Base-by-base conservation (phyloP, 2,113 vertebrate species). In the Corydoras sp. region DNA sequence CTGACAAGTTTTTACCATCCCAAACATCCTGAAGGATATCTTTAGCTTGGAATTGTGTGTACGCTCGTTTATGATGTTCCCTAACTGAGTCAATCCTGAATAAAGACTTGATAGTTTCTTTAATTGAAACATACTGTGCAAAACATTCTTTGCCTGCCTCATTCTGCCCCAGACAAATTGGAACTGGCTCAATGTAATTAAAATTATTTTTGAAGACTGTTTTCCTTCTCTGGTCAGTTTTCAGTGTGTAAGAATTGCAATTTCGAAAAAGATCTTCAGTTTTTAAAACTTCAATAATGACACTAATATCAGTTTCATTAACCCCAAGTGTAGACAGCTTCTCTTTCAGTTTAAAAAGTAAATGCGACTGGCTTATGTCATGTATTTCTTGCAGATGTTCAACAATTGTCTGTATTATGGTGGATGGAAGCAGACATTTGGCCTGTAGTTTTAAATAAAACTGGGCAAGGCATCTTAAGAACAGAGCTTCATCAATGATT, bases 381-480 rank as follows among this genome's bases (percentile, higher is more conserved):
- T 68, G 65, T 58, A 68, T 58, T 68, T 58, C 65, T 43, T 68
- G 31, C 31, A 50, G 43, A 68, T 58, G 31, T 58, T 58, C 54
- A 58, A 68, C 31, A 68, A 58, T 58, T 58, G 63, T 58, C 58
- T 68, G 54, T 43, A 62, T 62, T 14, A 43, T 14, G n/a, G 32
- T 43, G 32, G 32, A 43, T 62, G 60, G 11, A 62, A 62, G 60
- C 32, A 62, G 2, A 35, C 13, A 43, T 43, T 62, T 62, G 31
- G 60, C 49, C 18, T 54, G 63, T 49, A 65, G 10, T 65, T 82
- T 80, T 80, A 82, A 67, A 78, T 80, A 75, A 65, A 69, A 76
- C 12, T 58, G 74, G 75, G 79, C 59, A 71, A 76, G 77, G 61
- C 49, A 53, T 53, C 24, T 30, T 11, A 65, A 65, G 31, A 65